phyloP scores from a whole-genome alignment of 2,797 vertebrate species.

The Diplodus puntazzo region DNA sequence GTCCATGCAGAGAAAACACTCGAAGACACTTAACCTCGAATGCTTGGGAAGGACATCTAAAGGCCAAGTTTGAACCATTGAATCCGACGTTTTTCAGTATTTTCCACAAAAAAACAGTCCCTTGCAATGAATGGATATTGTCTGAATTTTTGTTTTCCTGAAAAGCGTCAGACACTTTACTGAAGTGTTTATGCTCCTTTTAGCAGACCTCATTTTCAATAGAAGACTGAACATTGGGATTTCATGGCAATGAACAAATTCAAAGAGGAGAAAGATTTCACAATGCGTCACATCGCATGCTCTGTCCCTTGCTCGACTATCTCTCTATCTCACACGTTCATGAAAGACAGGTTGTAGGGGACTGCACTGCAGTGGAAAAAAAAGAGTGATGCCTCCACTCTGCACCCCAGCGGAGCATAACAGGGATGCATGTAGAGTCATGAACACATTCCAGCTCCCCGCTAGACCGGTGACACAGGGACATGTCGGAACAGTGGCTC shows the following conservation, averaged over 20 bases:
- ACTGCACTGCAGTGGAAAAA: slow-evolving; percentile 1
- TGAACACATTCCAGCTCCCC: slow-evolving; percentile 76
- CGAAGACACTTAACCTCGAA: neutral
- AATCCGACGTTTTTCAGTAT: neutral
- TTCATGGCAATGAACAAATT: slow-evolving; percentile 30
- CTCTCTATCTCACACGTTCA: slow-evolving; percentile 37
- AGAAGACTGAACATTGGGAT: neutral
- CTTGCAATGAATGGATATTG: neutral
- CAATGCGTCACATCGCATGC: neutral
- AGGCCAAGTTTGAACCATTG: neutral
- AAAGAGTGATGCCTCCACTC: slow-evolving; percentile 50
- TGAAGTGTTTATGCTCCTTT: slow-evolving; percentile 28
- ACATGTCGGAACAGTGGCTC: slow-evolving; percentile 73
- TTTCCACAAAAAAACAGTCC: neutral
- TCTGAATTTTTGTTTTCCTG: neutral
- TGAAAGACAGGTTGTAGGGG: slow-evolving; percentile 20
- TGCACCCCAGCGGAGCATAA: slow-evolving; percentile 64
- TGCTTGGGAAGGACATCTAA: slow-evolving; percentile 31
- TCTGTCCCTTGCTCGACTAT: slow-evolving; percentile 21
- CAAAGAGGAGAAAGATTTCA: neutral
- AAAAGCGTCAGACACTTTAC: slow-evolving; percentile 18
- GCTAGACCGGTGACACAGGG: slow-evolving; percentile 70
- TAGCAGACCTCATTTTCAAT: neutral
- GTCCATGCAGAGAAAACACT: slow-evolving; percentile 16
- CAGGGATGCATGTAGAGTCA: slow-evolving; percentile 73